Percentiles rank a stretch among this genome's conserved stretches.
Conservation (phyloP, 2,888 invertebrate species). For the Elgonia sp. region DNA sequence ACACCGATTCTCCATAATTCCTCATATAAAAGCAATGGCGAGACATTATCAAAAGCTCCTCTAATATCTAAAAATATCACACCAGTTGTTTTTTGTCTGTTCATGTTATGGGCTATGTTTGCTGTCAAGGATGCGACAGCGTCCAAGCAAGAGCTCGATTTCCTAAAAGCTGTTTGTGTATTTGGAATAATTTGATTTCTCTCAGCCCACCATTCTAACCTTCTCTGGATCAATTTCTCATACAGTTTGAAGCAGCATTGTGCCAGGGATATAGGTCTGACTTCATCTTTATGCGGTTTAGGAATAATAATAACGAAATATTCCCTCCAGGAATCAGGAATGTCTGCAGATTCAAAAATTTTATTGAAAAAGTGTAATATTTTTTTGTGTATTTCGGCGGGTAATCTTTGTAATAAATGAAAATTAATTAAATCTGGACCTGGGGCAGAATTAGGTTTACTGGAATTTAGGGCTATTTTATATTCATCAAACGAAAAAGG, state of each 20-base stretch:
- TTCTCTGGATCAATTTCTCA: neutral
- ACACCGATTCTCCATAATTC: neutral
- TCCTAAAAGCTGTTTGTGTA: no score
- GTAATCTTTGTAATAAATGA: neutral
- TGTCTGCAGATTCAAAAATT: neutral
- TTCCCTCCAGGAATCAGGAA: slow-evolving; percentile 15
- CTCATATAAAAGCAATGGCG: slow-evolving; percentile 20
- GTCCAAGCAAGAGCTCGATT: no score
- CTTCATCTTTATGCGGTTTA: neutral
- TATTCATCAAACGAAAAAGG: neutral
- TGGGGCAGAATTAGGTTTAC: neutral
- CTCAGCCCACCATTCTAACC: no score
- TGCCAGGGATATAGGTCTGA: slow-evolving; percentile 13
- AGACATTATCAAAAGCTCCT: slow-evolving; percentile 28
- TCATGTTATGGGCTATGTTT: neutral
- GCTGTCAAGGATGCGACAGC: no score
- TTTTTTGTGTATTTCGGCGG: neutral
- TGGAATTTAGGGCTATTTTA: slow-evolving; percentile 1
- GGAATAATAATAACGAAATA: slow-evolving; percentile 17
- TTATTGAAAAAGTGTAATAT: neutral
- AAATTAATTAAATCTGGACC: slow-evolving; percentile 3
- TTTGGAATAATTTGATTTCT: no score
- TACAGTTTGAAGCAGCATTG: neutral
- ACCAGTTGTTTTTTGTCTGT: neutral
- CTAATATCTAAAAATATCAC: slow-evolving; percentile 4